Base-by-base conservation (phyloP, 2,888 invertebrate genomes). In the Lepas anatifera region DNA sequence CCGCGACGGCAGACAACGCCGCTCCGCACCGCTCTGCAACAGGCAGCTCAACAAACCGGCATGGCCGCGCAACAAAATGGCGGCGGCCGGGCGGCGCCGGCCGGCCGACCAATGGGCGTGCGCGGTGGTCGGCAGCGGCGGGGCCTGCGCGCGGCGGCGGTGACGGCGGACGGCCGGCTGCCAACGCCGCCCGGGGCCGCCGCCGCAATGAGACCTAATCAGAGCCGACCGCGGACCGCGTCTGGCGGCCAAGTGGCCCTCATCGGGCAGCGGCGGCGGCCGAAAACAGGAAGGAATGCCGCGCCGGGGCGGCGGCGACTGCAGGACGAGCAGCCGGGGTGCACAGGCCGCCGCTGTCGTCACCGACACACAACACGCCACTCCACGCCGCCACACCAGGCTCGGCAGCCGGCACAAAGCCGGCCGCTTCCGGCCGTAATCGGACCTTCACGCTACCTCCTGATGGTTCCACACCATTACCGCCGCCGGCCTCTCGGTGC, bases 51-150 rank as follows among this genome's bases (percentile, higher is more conserved):
- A 58, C 58, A 58, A 22, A 35, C 58, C 22, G 58, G 58, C 58
- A 58, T 58, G 58, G 58, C 58, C 58, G 58, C 58, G 58, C 58
- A 58, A 58, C 58, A 58, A 58, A 58, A 58, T 58, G 58, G 58
- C 32, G 58, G 32, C 58, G 32, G 58, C 58, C 58, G 35, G 58
- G 32, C 35, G 58, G 58, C 58, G 58, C 18, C 35, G 58, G 35
- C 58, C 58, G 58, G 58, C 58, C 58, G 58, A 58, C 58, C 58
- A 58, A 58, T 58, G 35, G 58, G 58, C 58, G 58, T 4, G 22
- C 58, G 58, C 18, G 58, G 32, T 35, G 58, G 32, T 35, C 48
- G 32, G 35, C 35, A 35, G 58, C 58, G 58, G 58, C 58, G 58
- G 58, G 58, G 58, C 58, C 58, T 58, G 58, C 58, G 52, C 29